Evolutionary conservation across 2,888 invertebrate species (phyloP), one percentile per base, ranked within the genome.

Genomic region (Sinohyriopsis cumingii): DNA sequence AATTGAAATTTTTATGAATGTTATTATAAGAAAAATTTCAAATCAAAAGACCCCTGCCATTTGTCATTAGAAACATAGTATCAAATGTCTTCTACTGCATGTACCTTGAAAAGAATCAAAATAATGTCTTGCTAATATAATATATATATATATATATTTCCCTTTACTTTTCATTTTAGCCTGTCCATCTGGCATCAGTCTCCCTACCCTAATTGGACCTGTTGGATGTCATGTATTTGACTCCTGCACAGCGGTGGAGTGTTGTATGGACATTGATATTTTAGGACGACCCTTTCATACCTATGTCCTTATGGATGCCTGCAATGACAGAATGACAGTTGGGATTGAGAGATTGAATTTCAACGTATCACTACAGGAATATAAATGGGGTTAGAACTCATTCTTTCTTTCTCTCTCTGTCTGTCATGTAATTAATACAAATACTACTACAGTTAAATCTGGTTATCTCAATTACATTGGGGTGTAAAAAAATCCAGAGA

Each of bases 331-430:
- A 28, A 45, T 80, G 12, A 71, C 69, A 22, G 65, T 76, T n/a
- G 69, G 74, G 20, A 76, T 80, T 33, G 80, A 78, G 60, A 72
- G 73, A 12, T 71, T 76, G 64, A 55, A 61, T 9, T 72, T 78
- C 55, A 71, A 68, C 4, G 66, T 67, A 54, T 73, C 77, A 53
- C 60, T 80, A n/a, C 69, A 70, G 0, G 68, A 67, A 28, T 78
- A 71, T 59, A 66, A 64, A 18, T 76, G 67, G 65, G 76, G 78
- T 70, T 71, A 45, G 61, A 18, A 12, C 53, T 15, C 28, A 5
- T 5, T 45, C 45, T 45, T 15, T 45, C 45, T 45, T 3, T 45
- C 45, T 45, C 45, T 45, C 33, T 33, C 33, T 33, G 9, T 33
- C 33, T 33, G 9, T 33, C 9, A 33, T 33, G 9, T 9, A 33